These are phyloP conservation scores for Falcunculus frontatus DNA, from an alignment of 2,113 vertebrate genomes.

Conservation along the genomic window DNA sequence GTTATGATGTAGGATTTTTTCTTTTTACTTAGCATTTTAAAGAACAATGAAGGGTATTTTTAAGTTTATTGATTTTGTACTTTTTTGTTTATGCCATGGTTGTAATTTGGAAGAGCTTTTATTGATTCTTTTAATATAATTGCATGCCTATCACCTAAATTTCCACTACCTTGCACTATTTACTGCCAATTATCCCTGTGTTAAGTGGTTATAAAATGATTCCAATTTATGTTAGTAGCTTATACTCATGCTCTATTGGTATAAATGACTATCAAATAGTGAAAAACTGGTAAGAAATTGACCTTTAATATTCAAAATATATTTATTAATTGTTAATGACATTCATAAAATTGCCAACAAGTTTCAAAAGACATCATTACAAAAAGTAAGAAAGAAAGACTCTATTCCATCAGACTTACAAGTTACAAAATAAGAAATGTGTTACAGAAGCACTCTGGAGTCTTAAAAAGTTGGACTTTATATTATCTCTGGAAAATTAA, in stretches of 20 bases:
- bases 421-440: not conserved
- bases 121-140: not conserved
- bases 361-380: not conserved
- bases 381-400: not conserved
- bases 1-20: not conserved
- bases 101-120: not conserved
- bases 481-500: not conserved
- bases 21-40: not conserved
- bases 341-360: not conserved
- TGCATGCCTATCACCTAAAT: not conserved
- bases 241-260: not conserved
- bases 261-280: not conserved
- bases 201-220: not conserved
- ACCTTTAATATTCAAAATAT: not conserved
- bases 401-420: not conserved
- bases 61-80: conserved; percentile 6
- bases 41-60: not conserved
- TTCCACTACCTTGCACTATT: not conserved
- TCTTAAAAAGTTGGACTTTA: not conserved
- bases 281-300: not conserved
- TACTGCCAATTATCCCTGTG: not conserved
- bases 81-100: not conserved
- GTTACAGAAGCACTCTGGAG: not conserved
- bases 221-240: not conserved
- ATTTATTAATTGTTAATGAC: not conserved